Base-by-base conservation (phyloP, 64 coral and sea anemone species). In the Porites australiensis region DNA sequence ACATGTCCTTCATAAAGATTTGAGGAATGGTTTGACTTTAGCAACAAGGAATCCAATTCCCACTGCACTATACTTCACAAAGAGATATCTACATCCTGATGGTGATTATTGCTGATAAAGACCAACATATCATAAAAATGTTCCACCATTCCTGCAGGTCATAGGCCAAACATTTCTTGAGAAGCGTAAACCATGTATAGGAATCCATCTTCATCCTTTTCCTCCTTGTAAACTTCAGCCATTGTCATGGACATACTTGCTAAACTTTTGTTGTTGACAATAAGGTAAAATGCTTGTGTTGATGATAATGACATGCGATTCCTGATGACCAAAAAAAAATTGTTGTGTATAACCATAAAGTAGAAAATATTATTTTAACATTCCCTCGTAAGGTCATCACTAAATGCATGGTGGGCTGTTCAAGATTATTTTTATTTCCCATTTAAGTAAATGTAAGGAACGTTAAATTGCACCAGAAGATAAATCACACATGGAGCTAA, bases 191-290 rank as follows among this genome's bases (percentile, higher is more conserved):
- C 98, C 98, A 99, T 99, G 79, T 99, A 99, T 8, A 99, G 89
- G 73, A 99, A 99, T 74, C 98, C 98, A 94, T 99, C 98, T 88
- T 99, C 98, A 84, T 99, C 98, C 86, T 99, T 99, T 67, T 99
- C 98, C 72, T 99, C 98, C 70, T 93, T 93, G 91, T 96, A 99
- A 87, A 99, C 82, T 63, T 99, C 98, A 3, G 91, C 91, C 86
- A 99, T 95, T 13, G 98, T 96, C 92, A 96, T 99, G 57, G 98
- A 99, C 94, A 99, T 96, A 78, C 98, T 99, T 23, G 94, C 98
- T 94, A 99, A 89, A 61, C 98, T 99, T 70, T 99, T 99, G 94
- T 99, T 99, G 86, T 99, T 96, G 22, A 99, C 98, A 55, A 99
- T 99, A 13, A 99, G 98, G 85, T 99, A 99, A 86, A 99, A 99